Conservation (phyloP, 1,140 invertebrate species). For the Mizuhopecten yessoensis region DNA sequence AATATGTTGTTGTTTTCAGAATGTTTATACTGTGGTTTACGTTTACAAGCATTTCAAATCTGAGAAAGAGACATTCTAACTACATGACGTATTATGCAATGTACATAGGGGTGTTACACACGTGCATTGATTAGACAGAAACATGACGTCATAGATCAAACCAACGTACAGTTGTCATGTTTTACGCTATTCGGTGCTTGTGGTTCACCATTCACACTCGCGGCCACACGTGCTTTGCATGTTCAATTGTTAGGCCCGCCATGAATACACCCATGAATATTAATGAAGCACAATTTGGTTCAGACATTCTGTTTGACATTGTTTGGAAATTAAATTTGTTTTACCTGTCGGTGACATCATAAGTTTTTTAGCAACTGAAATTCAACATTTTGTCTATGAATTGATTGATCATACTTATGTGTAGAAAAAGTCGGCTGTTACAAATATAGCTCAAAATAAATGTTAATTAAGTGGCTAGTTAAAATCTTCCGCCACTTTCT, state of each 20-base stretch:
- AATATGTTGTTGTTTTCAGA: neutral
- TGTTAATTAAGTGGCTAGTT: too few species aligned
- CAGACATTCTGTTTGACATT: neutral
- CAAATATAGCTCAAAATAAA: too few species aligned
- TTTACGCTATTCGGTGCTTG: neutral
- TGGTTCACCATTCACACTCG: neutral
- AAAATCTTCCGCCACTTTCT: too few species aligned
- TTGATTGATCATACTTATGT: neutral
- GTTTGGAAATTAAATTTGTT: neutral
- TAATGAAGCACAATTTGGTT: neutral
- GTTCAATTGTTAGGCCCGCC: neutral
- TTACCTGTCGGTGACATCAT: neutral
- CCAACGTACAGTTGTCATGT: neutral
- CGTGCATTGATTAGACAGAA: neutral
- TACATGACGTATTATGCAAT: neutral
- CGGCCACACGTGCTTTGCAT: constrained; percentile 23
- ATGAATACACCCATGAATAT: neutral
- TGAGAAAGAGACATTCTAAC: neutral
- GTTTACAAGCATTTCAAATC: neutral
- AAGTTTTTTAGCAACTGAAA: constrained; percentile 14
- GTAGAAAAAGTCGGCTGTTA: too few species aligned
- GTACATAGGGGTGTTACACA: neutral
- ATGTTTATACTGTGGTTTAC: neutral
- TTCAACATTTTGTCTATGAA: neutral
- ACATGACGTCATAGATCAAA: neutral